Evolutionary conservation across 2,113 vertebrate species (phyloP), one percentile per base, ranked within the genome.

Genomic region (Sceloporus tristichus): DNA sequence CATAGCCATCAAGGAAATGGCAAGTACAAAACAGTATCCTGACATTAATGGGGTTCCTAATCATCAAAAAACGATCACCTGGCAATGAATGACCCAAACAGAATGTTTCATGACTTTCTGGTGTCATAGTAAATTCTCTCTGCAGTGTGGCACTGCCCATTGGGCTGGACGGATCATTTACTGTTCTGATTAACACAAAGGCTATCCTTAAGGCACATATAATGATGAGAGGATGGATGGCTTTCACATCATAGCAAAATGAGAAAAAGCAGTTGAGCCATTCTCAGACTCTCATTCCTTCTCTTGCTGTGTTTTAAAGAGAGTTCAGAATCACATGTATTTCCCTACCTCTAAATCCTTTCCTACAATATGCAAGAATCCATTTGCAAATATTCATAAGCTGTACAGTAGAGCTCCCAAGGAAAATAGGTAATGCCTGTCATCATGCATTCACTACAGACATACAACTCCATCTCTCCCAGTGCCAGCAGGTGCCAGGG

Each of bases 111-210:
- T 56, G 71, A 40, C 65, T 27, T 54, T 56, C 73, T 25, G 40
- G 40, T 40, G 34, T 66, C 14, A 34, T 40, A 38, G 77, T 73
- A 87, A 73, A 38, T 4, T 59, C 29, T 59, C 78, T 34, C 77
- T 71, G 38, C 53, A 73, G 48, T 53, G 68, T 34, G 29, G 48
- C 29, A 29, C 73, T 29, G 77, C 42, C 48, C 56, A 29, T 87
- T 56, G 85, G 18, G 80, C 34, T 87, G 71, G n/a, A 59, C 59
- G 85, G 77, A 73, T 73, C 85, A 59, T 87, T 87, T 79, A 56
- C 71, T 80, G 73, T 80, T 71, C 77, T 87, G 85, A 80, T 87
- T 87, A 80, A 53, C 16, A 62, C 48, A 80, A 56, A 87, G n/a
- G 77, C 68, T 87, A 73, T 80, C 71, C 66, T 80, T 87, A 87